These are phyloP conservation scores for Toxotes lorentzi DNA, from an alignment of 2,797 vertebrate species.

Conservation along the genomic window DNA sequence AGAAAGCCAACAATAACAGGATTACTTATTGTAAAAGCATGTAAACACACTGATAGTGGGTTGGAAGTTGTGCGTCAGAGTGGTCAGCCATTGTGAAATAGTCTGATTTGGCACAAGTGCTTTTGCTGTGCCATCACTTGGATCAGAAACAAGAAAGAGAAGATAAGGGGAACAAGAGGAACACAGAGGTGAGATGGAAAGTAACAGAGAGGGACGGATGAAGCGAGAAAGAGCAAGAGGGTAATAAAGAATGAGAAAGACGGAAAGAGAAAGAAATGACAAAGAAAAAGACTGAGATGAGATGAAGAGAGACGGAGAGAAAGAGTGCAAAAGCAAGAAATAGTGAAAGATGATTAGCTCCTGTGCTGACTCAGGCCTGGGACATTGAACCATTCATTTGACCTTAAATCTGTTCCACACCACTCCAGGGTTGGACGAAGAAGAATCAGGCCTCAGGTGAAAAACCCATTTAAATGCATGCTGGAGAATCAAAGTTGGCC, in stretches of 20 bases:
- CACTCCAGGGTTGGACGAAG: neutral
- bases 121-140: conserved; percentile 13
- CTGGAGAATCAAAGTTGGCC: conserved; percentile 44
- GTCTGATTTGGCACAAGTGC: neutral
- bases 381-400: conserved; percentile 52
- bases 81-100: conserved; percentile 18
- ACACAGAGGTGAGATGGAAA: neutral
- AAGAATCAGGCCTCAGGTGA: conserved; percentile 52
- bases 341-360: conserved; percentile 52
- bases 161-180: neutral
- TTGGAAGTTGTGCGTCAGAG: conserved; percentile 24
- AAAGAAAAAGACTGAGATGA: neutral
- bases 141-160: neutral
- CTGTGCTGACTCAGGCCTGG: conserved; percentile 56
- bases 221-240: neutral
- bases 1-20: neutral
- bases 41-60: neutral
- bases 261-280: neutral
- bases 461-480: conserved; percentile 62
- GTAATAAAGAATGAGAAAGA: neutral
- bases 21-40: neutral
- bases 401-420: conserved; percentile 46
- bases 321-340: conserved; percentile 3
- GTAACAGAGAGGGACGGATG: neutral
- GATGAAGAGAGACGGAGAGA: neutral